Base-by-base conservation (phyloP, 2,797 vertebrate genomes). In the Ispidina lecontei region DNA sequence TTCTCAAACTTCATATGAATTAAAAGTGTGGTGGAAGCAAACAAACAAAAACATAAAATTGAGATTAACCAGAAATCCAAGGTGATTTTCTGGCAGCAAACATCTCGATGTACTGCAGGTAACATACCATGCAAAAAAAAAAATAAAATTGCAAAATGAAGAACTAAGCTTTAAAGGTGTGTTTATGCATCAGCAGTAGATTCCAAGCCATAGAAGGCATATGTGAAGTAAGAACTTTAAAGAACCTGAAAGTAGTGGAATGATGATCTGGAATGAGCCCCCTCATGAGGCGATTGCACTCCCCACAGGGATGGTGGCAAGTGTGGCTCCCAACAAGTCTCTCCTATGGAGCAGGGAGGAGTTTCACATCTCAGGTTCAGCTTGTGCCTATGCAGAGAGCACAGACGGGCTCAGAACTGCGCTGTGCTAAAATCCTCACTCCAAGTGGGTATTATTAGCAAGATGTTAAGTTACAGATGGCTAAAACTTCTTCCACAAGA, bases 291-390 rank as follows among this genome's bases (percentile, higher is more conserved):
- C 1, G 2, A 46, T 1, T 64, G 28, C 10, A 9, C 21, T 52
- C 22, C 41, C 17, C n/a, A 59, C 2, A 2, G 44, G 6, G 49
- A 86, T 23, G 39, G 44, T 44, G 39, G 60, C 33, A 81, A 62
- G 5, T 0, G 0, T 0, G 0, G 29, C 23, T 78, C 58, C 33
- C 47, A 67, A 49, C 37, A 67, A 67, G 33, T 44, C 20, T 67
- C 39, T 80, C 20, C 54, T 46, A 20, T 2, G 3, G 20, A 88
- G 54, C n/a, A 62, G 39, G 54, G 59, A 64, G 33, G 49, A 33
- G 13, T 37, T 65, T 75, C 51, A 33, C 33, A 44, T 58, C 19
- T 52, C 29, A 71, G 75, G 22, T 47, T 81, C 74, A 49, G 46
- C 14, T 49, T 35, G 6, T 73, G 71, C 22, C 11, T 51, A 4